Conservation (phyloP, 2,113 vertebrate species). For the Mobula hypostoma region DNA sequence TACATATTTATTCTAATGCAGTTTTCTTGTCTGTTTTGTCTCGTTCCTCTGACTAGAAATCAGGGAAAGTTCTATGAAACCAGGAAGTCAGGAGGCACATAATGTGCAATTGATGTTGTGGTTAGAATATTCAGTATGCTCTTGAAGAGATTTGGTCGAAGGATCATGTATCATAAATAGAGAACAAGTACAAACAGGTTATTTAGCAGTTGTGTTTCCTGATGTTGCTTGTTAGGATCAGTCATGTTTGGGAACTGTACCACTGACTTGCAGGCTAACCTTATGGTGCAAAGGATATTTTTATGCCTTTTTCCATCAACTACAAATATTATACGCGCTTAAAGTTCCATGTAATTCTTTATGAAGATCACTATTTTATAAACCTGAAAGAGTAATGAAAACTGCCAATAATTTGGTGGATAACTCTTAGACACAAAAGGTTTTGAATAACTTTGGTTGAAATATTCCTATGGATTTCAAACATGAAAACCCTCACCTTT, state of each 20-base stretch:
- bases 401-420: not conserved
- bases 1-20: too few species aligned
- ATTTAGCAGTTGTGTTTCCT: not conserved
- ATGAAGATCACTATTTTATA: not conserved
- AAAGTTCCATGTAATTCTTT: not conserved
- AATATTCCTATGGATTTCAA: not conserved
- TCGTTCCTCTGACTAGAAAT: not conserved
- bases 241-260: not conserved
- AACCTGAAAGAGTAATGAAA: not conserved
- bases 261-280: not conserved
- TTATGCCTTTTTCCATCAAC: not conserved
- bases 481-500: not conserved
- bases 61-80: not conserved
- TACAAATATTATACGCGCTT: not conserved
- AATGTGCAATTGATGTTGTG: not conserved
- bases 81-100: not conserved
- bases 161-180: not conserved
- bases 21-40: not conserved
- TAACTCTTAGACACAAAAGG: not conserved
- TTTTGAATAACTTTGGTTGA: not conserved
- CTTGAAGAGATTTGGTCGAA: not conserved
- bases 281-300: not conserved
- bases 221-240: not conserved
- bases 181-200: not conserved
- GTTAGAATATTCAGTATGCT: not conserved